Base-by-base conservation (phyloP, 2,797 vertebrate species). In the Myioborus miniatus region DNA sequence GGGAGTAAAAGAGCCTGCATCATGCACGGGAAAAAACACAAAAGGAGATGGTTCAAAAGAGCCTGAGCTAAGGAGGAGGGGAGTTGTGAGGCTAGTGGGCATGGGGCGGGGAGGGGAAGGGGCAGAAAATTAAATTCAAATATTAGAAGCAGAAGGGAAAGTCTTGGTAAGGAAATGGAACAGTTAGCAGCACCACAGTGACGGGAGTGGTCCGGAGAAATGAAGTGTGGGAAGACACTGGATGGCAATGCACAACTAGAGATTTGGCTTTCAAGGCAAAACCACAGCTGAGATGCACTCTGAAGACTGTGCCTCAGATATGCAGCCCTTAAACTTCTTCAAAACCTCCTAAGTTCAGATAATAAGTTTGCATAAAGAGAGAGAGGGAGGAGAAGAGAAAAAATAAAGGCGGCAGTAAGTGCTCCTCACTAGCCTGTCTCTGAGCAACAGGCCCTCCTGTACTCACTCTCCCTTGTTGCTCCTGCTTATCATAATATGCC, bases 31-130 rank as follows among this genome's bases (percentile, higher is more conserved):
- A 93, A 94, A 93, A 94, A 87, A 41, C 97, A 98, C 97, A 97
- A 98, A 98, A 95, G 93, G 84, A 96, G 86, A 87, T 89, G 91
- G 97, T 94, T 98, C 97, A 98, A 97, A 97, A 95, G 96, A 89
- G 81, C 79, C 92, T 96, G 97, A 96, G 95, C 96, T 94, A 93
- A 96, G 87, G 92, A 90, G 64, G 63, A 76, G 77, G 76, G 67
- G 67, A 88, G 24, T 16, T 2, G 30, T n/a, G 86, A 87, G 56
- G 52, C 47, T 83, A 75, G 50, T 0, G 3, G 26, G 39, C 27
- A 53, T n/a, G 32, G 53, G 1, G 56, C 0, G 1, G 47, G 65
- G 34, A 19, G 62, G n/a, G 34, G 58, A 93, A 72, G 59, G 78
- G 71, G 59, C 50, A 92, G 95, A 95, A 97, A 96, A 96, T 87